Percentiles rank a stretch among this genome's conserved stretches.
Conservation (phyloP, 2,113 vertebrate species). For the Sander vitreus region DNA sequence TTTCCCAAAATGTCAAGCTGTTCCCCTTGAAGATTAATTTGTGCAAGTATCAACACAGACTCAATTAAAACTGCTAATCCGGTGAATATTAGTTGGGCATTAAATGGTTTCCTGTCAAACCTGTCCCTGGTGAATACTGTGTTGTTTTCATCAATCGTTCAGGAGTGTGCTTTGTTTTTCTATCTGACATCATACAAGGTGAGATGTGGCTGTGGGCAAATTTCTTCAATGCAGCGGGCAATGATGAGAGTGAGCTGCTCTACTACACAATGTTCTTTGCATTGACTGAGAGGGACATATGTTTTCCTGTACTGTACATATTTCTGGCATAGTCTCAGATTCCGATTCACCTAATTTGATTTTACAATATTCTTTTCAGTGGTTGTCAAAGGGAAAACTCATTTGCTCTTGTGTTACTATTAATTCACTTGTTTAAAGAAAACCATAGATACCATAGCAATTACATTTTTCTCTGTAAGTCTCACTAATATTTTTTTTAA, state of each 20-base stretch:
- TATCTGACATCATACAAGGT: slow-evolving; percentile 33
- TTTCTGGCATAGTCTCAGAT: slow-evolving; percentile 41
- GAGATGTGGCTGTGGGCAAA: slow-evolving; percentile 49
- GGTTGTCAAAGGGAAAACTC: slow-evolving; percentile 22
- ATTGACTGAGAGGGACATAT: slow-evolving; percentile 33
- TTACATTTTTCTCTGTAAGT: slow-evolving; percentile 44
- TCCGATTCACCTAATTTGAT: slow-evolving; percentile 34
- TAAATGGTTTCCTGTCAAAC: slow-evolving; percentile 23
- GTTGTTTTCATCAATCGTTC: slow-evolving; percentile 28
- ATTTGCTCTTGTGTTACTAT: slow-evolving; percentile 18
- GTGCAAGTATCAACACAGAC: background rate
- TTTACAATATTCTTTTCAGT: background rate
- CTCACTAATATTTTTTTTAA: slow-evolving; percentile 15
- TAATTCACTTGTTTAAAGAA: slow-evolving; percentile 21
- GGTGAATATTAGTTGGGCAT: background rate
- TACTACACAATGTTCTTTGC: slow-evolving; percentile 16
- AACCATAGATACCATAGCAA: background rate
- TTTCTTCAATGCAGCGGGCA: slow-evolving; percentile 39
- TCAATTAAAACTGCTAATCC: slow-evolving; percentile 15
- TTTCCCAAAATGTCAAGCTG: slow-evolving; percentile 8
- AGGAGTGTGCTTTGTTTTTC: slow-evolving; percentile 12
- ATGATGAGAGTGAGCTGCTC: slow-evolving; percentile 26
- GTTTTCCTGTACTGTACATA: slow-evolving; percentile 25
- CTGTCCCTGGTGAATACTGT: background rate
- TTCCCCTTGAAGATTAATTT: background rate